A percentile compares a stretch with the other conserved stretches of the same genome.
Evolutionary conservation across 2,888 invertebrate species (phyloP).

Genomic region (Nemapogon koenigi): DNA sequence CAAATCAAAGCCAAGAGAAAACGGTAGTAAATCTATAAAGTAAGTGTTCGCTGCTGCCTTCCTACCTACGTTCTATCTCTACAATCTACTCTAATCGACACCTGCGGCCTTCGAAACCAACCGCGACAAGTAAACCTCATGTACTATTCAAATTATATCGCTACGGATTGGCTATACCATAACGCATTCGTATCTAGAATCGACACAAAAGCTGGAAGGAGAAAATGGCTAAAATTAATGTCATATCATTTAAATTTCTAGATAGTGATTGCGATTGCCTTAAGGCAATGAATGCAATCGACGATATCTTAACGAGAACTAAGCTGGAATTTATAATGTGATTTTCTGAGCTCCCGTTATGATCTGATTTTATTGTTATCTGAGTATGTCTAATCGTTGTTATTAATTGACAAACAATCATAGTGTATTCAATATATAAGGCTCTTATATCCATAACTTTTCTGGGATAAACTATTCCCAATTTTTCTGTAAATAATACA

Average conservation of each 20-base stretch:
- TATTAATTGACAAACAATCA: no score
- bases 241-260: constrained; percentile 24
- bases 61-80: no score
- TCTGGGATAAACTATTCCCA: no score
- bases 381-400: no score
- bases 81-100: constrained; percentile 35
- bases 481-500: no score
- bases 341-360: not conserved
- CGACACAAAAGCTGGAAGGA: constrained; percentile 25
- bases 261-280: constrained; percentile 25
- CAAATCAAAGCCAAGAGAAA: no score
- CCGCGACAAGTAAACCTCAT: constrained; percentile 38
- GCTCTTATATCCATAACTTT: no score
- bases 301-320: not conserved
- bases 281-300: constrained; percentile 15
- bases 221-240: constrained; percentile 31
- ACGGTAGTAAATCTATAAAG: no score
- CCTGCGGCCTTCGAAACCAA: constrained; percentile 39
- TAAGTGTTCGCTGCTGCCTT: no score
- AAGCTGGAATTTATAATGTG: not conserved
- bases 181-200: constrained; percentile 27
- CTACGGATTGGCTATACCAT: constrained; percentile 23
- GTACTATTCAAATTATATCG: constrained; percentile 45
- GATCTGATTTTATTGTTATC: not conserved
- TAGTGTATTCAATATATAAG: no score